Base-by-base conservation (phyloP, 2,113 vertebrate species). In the Xiphias gladius region DNA sequence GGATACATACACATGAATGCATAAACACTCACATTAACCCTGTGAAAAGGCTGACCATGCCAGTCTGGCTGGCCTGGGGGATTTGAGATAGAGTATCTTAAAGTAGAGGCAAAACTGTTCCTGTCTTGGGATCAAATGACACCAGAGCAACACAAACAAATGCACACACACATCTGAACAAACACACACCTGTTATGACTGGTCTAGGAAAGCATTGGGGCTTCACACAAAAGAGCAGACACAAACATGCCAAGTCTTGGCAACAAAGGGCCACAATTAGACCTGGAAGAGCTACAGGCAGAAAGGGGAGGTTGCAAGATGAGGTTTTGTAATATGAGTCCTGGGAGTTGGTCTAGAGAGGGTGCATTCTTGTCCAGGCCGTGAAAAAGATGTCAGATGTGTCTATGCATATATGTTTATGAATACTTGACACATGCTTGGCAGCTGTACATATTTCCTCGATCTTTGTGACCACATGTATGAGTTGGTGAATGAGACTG, bases 121-220 rank as follows among this genome's bases (percentile, higher is more conserved):
- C 70, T 22, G n/a, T n/a, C 35, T 37, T 65, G 28, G 68, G 54
- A 80, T 82, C 35, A 22, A 79, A 76, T 74, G 61, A 67, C 41
- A 81, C 48, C n/a, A 24, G 20, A 77, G 82, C 20, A 80, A 69
- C n/a, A 70, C 73, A 69, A 57, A 55, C n/a, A 69, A 63, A 80
- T 16, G 59, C 59, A 41, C 39, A 41, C 7, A 52, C 28, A 54
- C 64, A 82, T 43, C 52, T 35, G 37, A 66, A 63, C 32, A 26
- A 11, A 37, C 62, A 46, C 69, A 68, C 82, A 86, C 72, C 76
- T 87, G 80, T 89, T 84, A 65, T 72, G 61, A 79, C 72, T 67
- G 62, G 74, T 69, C 35, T 61, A 67, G 1, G 13, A 80, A 73
- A 73, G 69, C 66, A 62, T 16, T 39, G 41, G 48, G 39, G 54